These are phyloP conservation scores for Cynodonichthys magdalenae DNA, from an alignment of 2,797 vertebrate genomes.

Conservation along the genomic window DNA sequence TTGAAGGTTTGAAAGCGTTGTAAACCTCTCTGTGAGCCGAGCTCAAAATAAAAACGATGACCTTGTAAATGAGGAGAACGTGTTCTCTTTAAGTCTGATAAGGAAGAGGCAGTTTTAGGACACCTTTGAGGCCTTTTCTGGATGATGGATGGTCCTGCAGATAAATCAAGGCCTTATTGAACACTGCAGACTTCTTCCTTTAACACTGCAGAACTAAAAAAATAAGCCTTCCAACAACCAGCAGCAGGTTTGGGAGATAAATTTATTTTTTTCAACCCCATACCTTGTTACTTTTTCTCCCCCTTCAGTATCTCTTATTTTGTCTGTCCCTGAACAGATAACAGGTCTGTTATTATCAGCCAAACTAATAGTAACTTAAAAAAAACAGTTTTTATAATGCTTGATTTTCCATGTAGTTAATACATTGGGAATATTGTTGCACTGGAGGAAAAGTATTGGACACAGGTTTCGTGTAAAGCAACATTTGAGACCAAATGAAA, in stretches of 20 bases:
- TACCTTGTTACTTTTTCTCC: too few species aligned
- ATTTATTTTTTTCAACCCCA: too few species aligned
- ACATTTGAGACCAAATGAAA: too few species aligned
- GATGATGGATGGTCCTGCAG: not conserved
- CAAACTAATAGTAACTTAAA: too few species aligned
- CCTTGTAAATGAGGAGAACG: not conserved
- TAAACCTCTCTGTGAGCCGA: not conserved
- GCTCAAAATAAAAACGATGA: not conserved
- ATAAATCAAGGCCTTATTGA: slow-evolving; percentile 1
- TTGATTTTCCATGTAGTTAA: not conserved
- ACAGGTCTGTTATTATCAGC: too few species aligned
- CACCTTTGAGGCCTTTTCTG: not conserved
- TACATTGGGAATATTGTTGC: not conserved
- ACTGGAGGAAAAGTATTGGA: not conserved
- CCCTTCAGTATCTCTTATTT: too few species aligned
- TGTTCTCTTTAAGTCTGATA: not conserved
- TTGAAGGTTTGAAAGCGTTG: too few species aligned
- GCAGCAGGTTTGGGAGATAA: not conserved
- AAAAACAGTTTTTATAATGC: too few species aligned
- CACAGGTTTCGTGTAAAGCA: not conserved
- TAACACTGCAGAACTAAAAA: not conserved
- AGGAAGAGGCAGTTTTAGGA: not conserved
- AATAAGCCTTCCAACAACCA: not conserved
- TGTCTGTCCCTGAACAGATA: too few species aligned
- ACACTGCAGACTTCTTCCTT: not conserved